phyloP scores from a whole-genome alignment of 1,140 invertebrate genomes.

The Sycophaga agraensis region DNA sequence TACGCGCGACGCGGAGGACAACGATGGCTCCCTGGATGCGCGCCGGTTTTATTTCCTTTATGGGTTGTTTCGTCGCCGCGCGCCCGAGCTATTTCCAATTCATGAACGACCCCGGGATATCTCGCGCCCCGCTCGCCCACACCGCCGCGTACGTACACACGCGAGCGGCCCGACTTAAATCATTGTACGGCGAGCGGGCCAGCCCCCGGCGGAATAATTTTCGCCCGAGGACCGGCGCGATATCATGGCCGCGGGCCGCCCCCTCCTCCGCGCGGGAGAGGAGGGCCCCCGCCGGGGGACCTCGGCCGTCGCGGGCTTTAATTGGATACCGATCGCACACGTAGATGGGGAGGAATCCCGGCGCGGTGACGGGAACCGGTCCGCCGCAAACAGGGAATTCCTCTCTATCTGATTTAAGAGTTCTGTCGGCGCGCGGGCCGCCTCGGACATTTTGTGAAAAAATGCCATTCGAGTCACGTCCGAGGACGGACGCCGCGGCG shows the following conservation, averaged over 20 bases:
- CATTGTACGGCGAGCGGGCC: slow-evolving; percentile 26
- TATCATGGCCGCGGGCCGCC: too few relatives aligned
- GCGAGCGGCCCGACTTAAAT: slow-evolving; percentile 27
- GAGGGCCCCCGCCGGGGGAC: background rate
- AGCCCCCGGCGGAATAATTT: too few relatives aligned
- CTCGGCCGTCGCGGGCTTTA: slow-evolving; percentile 31
- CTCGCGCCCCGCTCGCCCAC: slow-evolving; percentile 5
- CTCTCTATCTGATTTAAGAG: slow-evolving; percentile 29
- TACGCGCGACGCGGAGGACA: too few relatives aligned
- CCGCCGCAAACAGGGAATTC: slow-evolving; percentile 29
- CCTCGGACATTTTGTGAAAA: slow-evolving; percentile 24
- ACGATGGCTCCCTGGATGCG: slow-evolving; percentile 14
- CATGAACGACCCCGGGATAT: slow-evolving; percentile 44
- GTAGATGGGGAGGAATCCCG: slow-evolving; percentile 31
- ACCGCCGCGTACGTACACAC: slow-evolving; percentile 25
- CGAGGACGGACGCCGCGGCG: too few relatives aligned
- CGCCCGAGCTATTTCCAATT: slow-evolving; percentile 50
- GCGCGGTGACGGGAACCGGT: slow-evolving; percentile 32
- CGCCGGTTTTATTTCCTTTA: slow-evolving; percentile 48
- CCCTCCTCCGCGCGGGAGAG: too few relatives aligned
- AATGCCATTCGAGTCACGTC: slow-evolving; percentile 26
- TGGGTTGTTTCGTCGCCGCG: slow-evolving; percentile 48
- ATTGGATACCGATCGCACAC: slow-evolving; percentile 36
- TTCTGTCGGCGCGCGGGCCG: background rate
- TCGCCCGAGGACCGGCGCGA: background rate